phyloP scores from a whole-genome alignment of 2,888 invertebrate genomes.

The Oeneis ivallda region DNA sequence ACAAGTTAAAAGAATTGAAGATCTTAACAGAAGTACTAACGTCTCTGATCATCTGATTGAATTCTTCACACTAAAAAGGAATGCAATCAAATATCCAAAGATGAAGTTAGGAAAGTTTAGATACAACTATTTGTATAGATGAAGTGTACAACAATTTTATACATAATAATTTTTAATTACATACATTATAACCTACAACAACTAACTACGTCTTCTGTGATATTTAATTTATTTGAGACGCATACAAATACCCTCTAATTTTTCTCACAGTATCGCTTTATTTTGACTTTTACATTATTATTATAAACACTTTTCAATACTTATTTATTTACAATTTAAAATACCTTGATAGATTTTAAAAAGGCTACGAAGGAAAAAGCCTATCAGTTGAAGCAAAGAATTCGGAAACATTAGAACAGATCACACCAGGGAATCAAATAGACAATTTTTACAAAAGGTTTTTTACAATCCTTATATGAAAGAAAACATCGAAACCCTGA shows the following conservation, averaged over 20 bases:
- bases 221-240: constrained; percentile 72
- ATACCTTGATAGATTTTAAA: constrained; percentile 53
- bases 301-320: constrained; percentile 72
- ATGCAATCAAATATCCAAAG: constrained; percentile 33
- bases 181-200: constrained; percentile 64
- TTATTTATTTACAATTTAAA: constrained; percentile 72
- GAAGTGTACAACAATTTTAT: constrained; percentile 62
- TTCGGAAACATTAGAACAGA: constrained; percentile 51
- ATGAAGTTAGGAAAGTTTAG: constrained; percentile 41
- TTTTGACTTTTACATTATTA: constrained; percentile 77
- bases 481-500: constrained; percentile 77
- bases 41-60: constrained; percentile 29
- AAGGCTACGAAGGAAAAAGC: constrained; percentile 64
- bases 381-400: constrained; percentile 62
- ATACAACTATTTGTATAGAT: constrained; percentile 38
- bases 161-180: constrained; percentile 48
- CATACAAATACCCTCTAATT: constrained; percentile 72
- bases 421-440: constrained; percentile 53
- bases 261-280: constrained; percentile 81
- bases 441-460: constrained; percentile 51
- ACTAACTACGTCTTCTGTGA: constrained; percentile 75
- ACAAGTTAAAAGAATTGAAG: constrained; percentile 24
- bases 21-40: constrained; percentile 27
- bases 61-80: constrained; percentile 25
- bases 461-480: constrained; percentile 65